Conservation (phyloP, 2,113 vertebrate genomes). For the Emberiza fucata region DNA sequence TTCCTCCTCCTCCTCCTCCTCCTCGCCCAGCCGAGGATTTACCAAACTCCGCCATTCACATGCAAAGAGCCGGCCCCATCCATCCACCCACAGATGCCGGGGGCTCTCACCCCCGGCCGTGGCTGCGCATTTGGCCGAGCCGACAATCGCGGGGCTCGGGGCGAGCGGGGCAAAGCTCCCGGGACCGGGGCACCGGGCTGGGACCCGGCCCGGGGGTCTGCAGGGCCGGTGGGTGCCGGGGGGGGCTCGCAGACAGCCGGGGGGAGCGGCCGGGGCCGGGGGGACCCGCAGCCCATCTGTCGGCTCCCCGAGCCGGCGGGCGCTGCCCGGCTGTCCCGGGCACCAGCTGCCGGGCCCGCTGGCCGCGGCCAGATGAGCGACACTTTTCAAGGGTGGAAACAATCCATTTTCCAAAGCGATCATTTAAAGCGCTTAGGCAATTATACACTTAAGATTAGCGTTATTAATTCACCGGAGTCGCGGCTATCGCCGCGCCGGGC, state of each 20-base stretch:
- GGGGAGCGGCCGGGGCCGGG: background rate
- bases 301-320: slow-evolving; percentile 69
- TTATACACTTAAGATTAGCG: slow-evolving; percentile 75
- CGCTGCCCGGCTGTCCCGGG: slow-evolving; percentile 79
- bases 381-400: slow-evolving; percentile 79
- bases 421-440: slow-evolving; percentile 90
- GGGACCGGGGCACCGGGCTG: background rate
- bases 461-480: slow-evolving; percentile 79
- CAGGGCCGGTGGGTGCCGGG: background rate
- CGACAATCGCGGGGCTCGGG: background rate
- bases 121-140: slow-evolving; percentile 81
- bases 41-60: slow-evolving; percentile 87
- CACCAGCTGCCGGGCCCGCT: slow-evolving; percentile 89
- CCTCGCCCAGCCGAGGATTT: slow-evolving; percentile 81
- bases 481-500: background rate
- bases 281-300: slow-evolving; percentile 90
- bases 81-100: slow-evolving; percentile 68
- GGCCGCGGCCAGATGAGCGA: slow-evolving; percentile 77
- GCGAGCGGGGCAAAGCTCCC: background rate
- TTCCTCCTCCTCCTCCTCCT: slow-evolving; percentile 11
- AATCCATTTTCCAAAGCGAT: slow-evolving; percentile 85
- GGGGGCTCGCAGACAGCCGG: background rate
- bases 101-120: slow-evolving; percentile 78
- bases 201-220: background rate
- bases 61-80: slow-evolving; percentile 80